Conservation (phyloP, 1,140 invertebrate species). For the Pachypsylla venusta region DNA sequence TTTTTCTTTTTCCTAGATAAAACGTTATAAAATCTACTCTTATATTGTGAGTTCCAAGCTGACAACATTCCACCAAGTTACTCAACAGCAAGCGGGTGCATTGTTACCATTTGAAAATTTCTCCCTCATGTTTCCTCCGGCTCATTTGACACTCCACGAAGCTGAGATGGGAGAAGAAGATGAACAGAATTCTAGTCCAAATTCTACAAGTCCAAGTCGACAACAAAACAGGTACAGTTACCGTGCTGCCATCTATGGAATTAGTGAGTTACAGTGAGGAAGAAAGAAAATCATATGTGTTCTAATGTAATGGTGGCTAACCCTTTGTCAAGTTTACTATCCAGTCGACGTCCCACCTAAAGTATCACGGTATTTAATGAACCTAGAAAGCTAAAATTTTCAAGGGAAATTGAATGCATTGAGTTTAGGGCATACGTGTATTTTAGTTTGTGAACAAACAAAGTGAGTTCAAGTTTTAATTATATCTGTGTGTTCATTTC, state of each 20-base stretch:
- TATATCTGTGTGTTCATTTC: too few relatives aligned
- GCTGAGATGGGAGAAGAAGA: constrained; percentile 22
- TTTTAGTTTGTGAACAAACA: too few relatives aligned
- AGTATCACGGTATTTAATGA: too few relatives aligned
- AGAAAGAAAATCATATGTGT: neutral
- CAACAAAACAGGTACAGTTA: constrained; percentile 27
- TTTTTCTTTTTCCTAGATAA: constrained; percentile 53
- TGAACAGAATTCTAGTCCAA: constrained; percentile 13
- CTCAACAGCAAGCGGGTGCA: constrained; percentile 41
- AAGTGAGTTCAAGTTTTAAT: too few relatives aligned
- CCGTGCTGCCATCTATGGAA: constrained; percentile 23
- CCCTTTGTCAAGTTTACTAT: too few relatives aligned
- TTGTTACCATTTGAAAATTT: constrained; percentile 26
- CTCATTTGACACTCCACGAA: constrained; percentile 7
- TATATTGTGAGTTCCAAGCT: constrained; percentile 51
- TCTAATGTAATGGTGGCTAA: too few relatives aligned
- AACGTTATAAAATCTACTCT: constrained; percentile 73
- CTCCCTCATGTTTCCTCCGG: constrained; percentile 3
- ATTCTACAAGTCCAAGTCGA: neutral
- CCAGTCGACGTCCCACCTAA: too few relatives aligned
- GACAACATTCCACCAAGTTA: constrained; percentile 42
- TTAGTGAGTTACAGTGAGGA: constrained; percentile 1
- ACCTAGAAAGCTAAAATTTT: too few relatives aligned
- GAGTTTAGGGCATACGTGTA: too few relatives aligned
- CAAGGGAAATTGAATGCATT: too few relatives aligned